Conservation (phyloP, 2,888 invertebrate species). For the Ophioninae sp. region DNA sequence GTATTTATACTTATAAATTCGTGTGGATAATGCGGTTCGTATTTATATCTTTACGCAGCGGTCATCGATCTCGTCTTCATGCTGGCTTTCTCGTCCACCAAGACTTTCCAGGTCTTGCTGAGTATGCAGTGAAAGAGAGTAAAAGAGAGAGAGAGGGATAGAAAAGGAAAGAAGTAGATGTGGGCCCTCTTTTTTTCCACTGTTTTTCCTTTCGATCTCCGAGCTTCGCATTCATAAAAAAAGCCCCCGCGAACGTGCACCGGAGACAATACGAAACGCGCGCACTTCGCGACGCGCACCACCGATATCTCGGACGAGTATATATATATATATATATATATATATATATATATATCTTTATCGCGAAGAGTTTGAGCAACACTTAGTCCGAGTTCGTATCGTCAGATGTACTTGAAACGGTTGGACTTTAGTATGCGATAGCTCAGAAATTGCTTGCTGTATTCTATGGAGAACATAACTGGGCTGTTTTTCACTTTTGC, state of each 20-base stretch:
- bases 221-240: constrained; percentile 64
- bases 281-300: neutral
- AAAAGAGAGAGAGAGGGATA: neutral
- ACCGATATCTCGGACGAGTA: constrained; percentile 16
- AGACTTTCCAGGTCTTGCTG: constrained; percentile 80
- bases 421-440: constrained; percentile 81
- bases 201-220: constrained; percentile 1
- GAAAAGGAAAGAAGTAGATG: neutral
- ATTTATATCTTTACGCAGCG: constrained; percentile 7
- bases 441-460: constrained; percentile 81
- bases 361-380: constrained; percentile 57
- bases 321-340: constrained; percentile 2
- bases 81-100: constrained; percentile 62
- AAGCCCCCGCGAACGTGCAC: constrained; percentile 21
- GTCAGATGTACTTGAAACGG: constrained; percentile 81
- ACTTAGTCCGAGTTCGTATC: constrained; percentile 80
- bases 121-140: neutral
- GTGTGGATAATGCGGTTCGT: neutral
- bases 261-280: constrained; percentile 3
- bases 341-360: constrained; percentile 13
- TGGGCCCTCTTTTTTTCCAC: neutral
- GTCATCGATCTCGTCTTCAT: constrained; percentile 45
- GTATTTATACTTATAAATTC: constrained; percentile 3
- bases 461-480: constrained; percentile 81
- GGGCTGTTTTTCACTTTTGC: constrained; percentile 68